Evolutionary conservation across 2,888 invertebrate species (phyloP).

Genomic region (Drosophila borealis): DNA sequence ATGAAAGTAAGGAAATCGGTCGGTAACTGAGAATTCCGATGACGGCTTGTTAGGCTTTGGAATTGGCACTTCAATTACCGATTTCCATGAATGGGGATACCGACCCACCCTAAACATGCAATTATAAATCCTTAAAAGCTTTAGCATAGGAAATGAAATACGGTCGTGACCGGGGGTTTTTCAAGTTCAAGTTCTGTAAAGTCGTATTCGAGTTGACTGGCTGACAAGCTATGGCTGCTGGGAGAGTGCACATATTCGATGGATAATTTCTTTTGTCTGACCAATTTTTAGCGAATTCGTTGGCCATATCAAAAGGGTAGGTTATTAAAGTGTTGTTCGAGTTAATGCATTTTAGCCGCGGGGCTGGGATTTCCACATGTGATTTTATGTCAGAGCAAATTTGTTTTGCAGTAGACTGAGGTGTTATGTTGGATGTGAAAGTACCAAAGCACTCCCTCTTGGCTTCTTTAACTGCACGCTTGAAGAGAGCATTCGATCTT

Average conservation of each 20-base stretch:
- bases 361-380: conserved; percentile 14
- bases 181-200: not conserved
- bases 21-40: not conserved
- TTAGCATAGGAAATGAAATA: no score
- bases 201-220: not conserved
- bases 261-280: conserved; percentile 16
- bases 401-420: conserved; percentile 23
- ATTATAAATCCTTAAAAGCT: no score
- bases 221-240: not conserved
- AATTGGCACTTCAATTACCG: not conserved
- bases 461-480: conserved; percentile 28
- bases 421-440: conserved; percentile 29
- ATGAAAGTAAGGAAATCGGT: not conserved
- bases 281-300: conserved; percentile 16
- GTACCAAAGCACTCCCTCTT: conserved; percentile 18
- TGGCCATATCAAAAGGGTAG: conserved; percentile 5
- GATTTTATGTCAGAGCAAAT: conserved; percentile 28
- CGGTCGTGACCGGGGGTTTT: no score
- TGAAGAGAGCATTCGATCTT: conserved; percentile 29
- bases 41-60: not conserved
- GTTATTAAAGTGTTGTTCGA: conserved; percentile 16
- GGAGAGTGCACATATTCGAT: conserved; percentile 16
- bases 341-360: conserved; percentile 14
- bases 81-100: not conserved
- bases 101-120: not conserved